Conservation (phyloP, 2,888 invertebrate genomes). For the Cosmorhoe ocellata region DNA sequence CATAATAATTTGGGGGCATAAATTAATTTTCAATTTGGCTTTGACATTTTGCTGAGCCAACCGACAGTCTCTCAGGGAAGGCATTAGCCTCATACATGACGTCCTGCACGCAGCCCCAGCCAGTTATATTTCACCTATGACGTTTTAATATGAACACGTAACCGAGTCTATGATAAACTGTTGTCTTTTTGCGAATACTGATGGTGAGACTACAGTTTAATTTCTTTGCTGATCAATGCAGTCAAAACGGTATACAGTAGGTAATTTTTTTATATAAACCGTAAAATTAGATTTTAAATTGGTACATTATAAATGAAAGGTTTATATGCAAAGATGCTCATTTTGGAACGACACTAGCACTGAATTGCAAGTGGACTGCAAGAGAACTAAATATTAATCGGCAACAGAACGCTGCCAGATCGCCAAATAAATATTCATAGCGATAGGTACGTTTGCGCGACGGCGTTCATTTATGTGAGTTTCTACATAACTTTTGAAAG, state of each 20-base stretch:
- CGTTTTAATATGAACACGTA: constrained; percentile 36
- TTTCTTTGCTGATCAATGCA: too few relatives aligned
- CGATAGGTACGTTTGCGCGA: constrained; percentile 12
- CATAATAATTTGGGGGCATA: constrained; percentile 73
- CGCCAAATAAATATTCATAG: constrained; percentile 22
- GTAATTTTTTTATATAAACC: too few relatives aligned
- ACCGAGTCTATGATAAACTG: constrained; percentile 25
- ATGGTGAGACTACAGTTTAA: constrained; percentile 1
- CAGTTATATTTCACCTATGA: constrained; percentile 38
- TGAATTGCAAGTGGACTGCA: constrained; percentile 18
- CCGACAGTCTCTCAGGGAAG: constrained; percentile 70
- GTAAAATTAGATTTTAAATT: too few relatives aligned
- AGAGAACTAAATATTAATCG: constrained; percentile 26
- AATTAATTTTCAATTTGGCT: constrained; percentile 82
- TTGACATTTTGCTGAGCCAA: constrained; percentile 80
- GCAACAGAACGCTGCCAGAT: constrained; percentile 21
- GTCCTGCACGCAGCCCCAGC: constrained; percentile 56
- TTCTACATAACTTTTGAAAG: neutral
- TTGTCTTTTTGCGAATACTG: constrained; percentile 17
- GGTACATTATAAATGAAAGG: too few relatives aligned
- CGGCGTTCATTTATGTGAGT: constrained; percentile 11
- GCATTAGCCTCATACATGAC: constrained; percentile 73
- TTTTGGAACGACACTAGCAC: constrained; percentile 5
- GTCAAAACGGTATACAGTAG: too few relatives aligned
- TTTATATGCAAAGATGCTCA: constrained; percentile 12